Base-by-base conservation (phyloP, 2,797 vertebrate genomes). In the Lacerta viridis region DNA sequence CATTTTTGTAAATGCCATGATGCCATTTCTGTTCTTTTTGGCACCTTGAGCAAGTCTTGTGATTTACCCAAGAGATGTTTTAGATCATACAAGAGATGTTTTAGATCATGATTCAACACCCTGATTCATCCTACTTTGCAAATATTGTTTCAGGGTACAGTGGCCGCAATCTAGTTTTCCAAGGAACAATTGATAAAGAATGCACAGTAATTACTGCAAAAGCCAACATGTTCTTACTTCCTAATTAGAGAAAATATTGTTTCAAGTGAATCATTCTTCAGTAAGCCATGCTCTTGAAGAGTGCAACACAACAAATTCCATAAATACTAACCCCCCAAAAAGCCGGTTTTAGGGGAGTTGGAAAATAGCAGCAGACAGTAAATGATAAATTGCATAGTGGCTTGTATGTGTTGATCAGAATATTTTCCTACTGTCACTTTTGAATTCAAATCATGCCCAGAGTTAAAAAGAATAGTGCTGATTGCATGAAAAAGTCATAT, bases 71-170 rank as follows among this genome's bases (percentile, higher is more conserved):
- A 64, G 20, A 64, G 5, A 64, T 36, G 29, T 36, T 83, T 78
- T 59, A 78, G 20, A 29, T 50, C 79, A 33, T 89, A 55, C 59
- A 61, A 61, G 59, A 61, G 17, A 61, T 36, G n/a, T 36, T 83
- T 78, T 59, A 78, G 20, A 20, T 50, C 79, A 33, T 89, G 55
- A 64, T 23, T 80, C 77, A 36, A 36, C 5, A 79, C 6, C 17
- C 83, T 80, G 55, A 29, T 85, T 80, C 55, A 85, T 8, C 33
- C 41, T 17, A n/a, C n/a, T 68, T 83, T 88, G 61, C 15, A 75
- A 50, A 36, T 15, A 4, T 74, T 72, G 74, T 74, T 89, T 39
- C 69, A 74, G 23, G 41, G 79, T 71, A 61, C 29, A 25, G 13
- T 39, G 72, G 33, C 8, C 27, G 39, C 15, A 20, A 25, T 83